Evolutionary conservation across 2,797 vertebrate genomes (phyloP).

Genomic region (Pseudopleuronectes americanus): DNA sequence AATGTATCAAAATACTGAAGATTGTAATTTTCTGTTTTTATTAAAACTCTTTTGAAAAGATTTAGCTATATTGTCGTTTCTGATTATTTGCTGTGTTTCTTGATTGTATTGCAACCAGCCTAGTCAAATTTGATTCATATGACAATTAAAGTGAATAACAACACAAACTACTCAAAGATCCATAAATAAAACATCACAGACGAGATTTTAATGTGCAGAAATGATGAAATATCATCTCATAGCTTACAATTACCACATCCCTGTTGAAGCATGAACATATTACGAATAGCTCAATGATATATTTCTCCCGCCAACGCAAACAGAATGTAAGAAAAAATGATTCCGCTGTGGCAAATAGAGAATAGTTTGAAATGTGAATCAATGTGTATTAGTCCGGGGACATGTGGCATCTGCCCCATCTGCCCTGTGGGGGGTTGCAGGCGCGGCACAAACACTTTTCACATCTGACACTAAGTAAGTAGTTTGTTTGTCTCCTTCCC

Average conservation of each 20-base stretch:
- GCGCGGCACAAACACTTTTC: conserved; percentile 32
- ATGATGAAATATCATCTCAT: conserved; percentile 27
- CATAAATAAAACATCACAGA: conserved; percentile 36
- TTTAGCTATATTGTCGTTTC: too few relatives aligned
- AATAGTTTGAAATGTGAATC: conserved; percentile 29
- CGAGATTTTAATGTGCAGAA: conserved; percentile 13
- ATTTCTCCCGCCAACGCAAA: conserved; percentile 13
- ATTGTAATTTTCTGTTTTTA: too few relatives aligned
- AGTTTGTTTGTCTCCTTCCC: conserved; percentile 43
- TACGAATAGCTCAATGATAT: conserved; percentile 2
- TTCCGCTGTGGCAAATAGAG: conserved; percentile 16
- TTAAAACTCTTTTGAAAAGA: too few relatives aligned
- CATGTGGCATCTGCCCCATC: conserved; percentile 20
- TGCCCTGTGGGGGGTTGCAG: conserved; percentile 21
- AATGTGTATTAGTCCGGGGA: conserved; percentile 12
- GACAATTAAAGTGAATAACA: conserved; percentile 1
- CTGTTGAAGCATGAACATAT: neutral
- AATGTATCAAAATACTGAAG: too few relatives aligned
- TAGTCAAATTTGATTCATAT: neutral
- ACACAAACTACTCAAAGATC: conserved; percentile 10
- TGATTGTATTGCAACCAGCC: neutral
- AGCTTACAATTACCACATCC: conserved; percentile 17
- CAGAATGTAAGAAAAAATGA: conserved; percentile 16
- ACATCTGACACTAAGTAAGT: conserved; percentile 47
- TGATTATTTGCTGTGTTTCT: too few relatives aligned